phyloP scores from a whole-genome alignment of 2,113 vertebrate species.

The Anseranas semipalmata region DNA sequence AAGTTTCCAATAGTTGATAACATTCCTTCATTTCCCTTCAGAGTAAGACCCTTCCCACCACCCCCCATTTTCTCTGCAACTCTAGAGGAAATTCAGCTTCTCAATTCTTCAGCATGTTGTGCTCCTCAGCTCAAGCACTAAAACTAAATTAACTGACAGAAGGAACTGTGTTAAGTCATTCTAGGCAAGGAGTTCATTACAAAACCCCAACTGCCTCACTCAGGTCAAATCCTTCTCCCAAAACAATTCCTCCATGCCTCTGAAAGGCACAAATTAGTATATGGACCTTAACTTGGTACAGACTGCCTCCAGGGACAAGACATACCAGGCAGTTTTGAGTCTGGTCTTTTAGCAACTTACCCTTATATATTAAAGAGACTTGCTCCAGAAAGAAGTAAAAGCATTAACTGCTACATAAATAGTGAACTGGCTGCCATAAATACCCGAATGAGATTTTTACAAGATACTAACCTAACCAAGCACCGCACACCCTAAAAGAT shows the following conservation, averaged over 20 bases:
- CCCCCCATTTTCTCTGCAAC: neutral
- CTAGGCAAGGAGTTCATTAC: neutral
- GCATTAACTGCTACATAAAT: neutral
- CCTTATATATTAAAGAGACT: neutral
- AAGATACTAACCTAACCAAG: neutral
- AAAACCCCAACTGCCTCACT: neutral
- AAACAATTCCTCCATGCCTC: neutral
- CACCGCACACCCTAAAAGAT: neutral
- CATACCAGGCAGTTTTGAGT: neutral
- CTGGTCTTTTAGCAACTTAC: neutral
- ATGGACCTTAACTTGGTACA: neutral
- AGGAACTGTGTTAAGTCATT: neutral
- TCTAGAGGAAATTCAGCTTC: neutral
- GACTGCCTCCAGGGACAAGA: neutral
- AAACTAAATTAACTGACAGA: neutral
- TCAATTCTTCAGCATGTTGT: neutral
- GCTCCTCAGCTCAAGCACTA: neutral
- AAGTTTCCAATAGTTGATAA: neutral
- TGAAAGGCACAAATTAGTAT: neutral
- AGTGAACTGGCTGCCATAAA: neutral
- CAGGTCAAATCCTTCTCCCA: neutral
- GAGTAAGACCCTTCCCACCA: neutral
- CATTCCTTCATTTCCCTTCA: neutral
- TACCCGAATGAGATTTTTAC: neutral
- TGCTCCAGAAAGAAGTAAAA: neutral